Evolutionary conservation across 2,113 vertebrate genomes (phyloP), one percentile per base, ranked within the genome.

Genomic region (Bambusicola thoracicus): DNA sequence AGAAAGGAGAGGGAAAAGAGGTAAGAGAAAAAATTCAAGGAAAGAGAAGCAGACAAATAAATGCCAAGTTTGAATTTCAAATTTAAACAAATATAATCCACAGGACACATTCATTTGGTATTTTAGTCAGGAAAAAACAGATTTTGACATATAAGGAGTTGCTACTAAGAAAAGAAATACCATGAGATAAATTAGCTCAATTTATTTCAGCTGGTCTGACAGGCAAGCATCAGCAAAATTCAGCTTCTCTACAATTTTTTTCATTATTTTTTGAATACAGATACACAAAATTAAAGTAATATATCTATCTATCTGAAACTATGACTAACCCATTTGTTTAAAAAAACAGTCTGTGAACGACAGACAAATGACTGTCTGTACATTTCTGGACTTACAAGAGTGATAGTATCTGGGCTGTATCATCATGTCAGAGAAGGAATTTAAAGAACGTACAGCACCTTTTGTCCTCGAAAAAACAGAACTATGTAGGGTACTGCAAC

Each of bases 71-170:
- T 43, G 22, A 51, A 58, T 62, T 38, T 34, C 21, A 70, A 46
- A 69, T 32, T 10, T 46, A 80, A 20, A 2, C 3, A 89, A n/a
- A 30, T 44, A 12, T 79, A 68, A 84, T 18, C 21, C 10, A 49
- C 0, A 56, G 10, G 40, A 85, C 49, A 29, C 3, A 34, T 4
- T 7, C 7, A 62, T 66, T 62, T 58, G 22, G 1, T 70, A 51
- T 21, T 82, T 38, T 16, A 74, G 30, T 2, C 0, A 0, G 10
- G 4, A 24, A 19, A 38, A 44, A 36, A 34, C 7, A 18, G 1
- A 7, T 25, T 68, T 70, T 85, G 40, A 55, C 53, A 59, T 2
- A 0, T 41, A 38, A 43, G 18, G 4, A 36, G 29, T 4, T 27
- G 43, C 25, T 87, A n/a, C 8, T 30, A 25, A 65, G 65, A n/a